Evolutionary conservation across 2,888 invertebrate genomes (phyloP), one percentile per base, ranked within the genome.

Genomic region (Selenia dentaria): DNA sequence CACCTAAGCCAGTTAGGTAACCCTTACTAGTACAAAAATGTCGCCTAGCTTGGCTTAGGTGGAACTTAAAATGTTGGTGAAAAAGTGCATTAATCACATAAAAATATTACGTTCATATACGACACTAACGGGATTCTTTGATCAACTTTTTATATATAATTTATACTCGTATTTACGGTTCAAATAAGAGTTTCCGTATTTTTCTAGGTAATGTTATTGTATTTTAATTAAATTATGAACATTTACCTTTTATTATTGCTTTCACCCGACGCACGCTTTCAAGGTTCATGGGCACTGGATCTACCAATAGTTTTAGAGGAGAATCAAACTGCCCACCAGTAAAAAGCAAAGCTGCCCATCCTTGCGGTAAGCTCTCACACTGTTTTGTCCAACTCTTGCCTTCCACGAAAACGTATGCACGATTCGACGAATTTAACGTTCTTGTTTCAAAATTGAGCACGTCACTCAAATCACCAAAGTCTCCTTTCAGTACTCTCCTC

Each of bases 401-500:
- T 54, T 85, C 86, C n/a, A 76, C 85, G 39, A 80, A 74, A 57
- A 90, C 70, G 52, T 83, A 87, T 14, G 83, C 82, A 36, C 85
- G 79, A 59, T 72, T 83, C 33, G 91, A 83, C 11, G 87, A 82
- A 72, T 86, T 86, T 29, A 62, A 75, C 28, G 84, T 83, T 40
- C 83, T 79, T 20, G 84, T 84, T 59, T 87, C 83, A 54, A 85
- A 85, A 74, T 86, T 84, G 51, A 91, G 75, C 56, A 87, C 70
- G 62, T 84, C 86, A 81, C 89, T 84, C 58, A 89, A 75, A 43
- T 66, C 78, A 57, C 80, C 79, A 46, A 84, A 63, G 57, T 91
- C 84, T 54, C 91, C 91, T 66, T 91, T 91, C 55, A 91, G 62
- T 59, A 91, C 78, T 57, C 87, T 73, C 49, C 91, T 77, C 50